A percentile compares a stretch with the other conserved stretches of the same genome.
phyloP scores from a whole-genome alignment of 1,140 invertebrate species.

The Sweltsa coloradensis region DNA sequence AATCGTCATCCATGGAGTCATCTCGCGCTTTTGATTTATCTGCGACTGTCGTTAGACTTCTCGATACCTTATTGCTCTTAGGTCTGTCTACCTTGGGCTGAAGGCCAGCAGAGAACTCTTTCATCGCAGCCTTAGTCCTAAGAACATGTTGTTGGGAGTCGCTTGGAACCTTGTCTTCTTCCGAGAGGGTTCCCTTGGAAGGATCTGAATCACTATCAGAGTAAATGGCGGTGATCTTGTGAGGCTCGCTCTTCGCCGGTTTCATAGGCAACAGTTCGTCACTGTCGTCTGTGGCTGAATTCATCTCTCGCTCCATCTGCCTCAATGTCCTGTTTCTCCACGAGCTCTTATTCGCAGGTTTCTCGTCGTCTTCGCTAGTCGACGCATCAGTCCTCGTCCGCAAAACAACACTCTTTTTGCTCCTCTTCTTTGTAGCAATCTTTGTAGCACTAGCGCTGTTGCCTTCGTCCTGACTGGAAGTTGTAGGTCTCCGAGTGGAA shows the following conservation, averaged over 20 bases:
- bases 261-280: slow-evolving; percentile 55
- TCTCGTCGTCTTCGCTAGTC: slow-evolving; percentile 41
- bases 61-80: slow-evolving; percentile 15
- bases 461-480: background rate
- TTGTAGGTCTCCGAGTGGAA: slow-evolving; percentile 17
- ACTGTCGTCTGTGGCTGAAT: slow-evolving; percentile 41
- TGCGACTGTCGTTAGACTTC: slow-evolving; percentile 19
- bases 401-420: slow-evolving; percentile 17
- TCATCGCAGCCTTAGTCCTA: slow-evolving; percentile 70
- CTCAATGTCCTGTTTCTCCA: slow-evolving; percentile 41
- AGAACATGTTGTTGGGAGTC: slow-evolving; percentile 36
- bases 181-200: slow-evolving; percentile 24
- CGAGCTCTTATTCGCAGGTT: slow-evolving; percentile 12
- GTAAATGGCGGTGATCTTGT: slow-evolving; percentile 47
- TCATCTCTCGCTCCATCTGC: slow-evolving; percentile 57
- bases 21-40: slow-evolving; percentile 33
- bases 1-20: slow-evolving; percentile 25
- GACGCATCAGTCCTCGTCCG: slow-evolving; percentile 39
- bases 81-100: slow-evolving; percentile 23
- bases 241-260: slow-evolving; percentile 27
- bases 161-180: slow-evolving; percentile 31
- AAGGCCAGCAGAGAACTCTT: slow-evolving; percentile 48
- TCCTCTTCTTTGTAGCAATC: slow-evolving; percentile 2
- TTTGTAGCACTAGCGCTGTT: slow-evolving; percentile 10
- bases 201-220: slow-evolving; percentile 53